Conservation (phyloP, 53 echinoderm and acorn worm species). For the Apostichopus leukothele region DNA sequence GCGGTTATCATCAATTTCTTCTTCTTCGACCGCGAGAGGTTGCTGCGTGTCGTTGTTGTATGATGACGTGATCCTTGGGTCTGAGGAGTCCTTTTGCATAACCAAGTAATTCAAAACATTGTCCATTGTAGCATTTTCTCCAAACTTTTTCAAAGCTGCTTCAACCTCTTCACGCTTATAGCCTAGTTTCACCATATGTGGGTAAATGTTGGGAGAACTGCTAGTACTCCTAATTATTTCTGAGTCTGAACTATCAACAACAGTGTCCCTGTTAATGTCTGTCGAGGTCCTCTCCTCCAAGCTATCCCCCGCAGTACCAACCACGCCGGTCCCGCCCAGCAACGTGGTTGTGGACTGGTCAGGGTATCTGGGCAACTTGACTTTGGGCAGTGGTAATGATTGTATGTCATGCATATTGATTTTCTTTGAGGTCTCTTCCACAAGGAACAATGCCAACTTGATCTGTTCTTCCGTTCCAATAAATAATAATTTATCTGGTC, state of each 20-base stretch:
- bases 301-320: not conserved
- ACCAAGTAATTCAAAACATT: conserved; percentile 16
- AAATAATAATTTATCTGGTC: conserved; percentile 29
- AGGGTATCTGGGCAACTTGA: not conserved
- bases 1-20: conserved; percentile 59
- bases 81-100: conserved; percentile 8
- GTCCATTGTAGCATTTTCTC: conserved; percentile 23
- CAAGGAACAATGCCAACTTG: conserved; percentile 42
- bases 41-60: conserved; percentile 45
- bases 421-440: not conserved
- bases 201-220: not conserved
- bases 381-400: not conserved
- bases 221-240: not conserved
- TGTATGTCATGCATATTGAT: conserved; percentile 24
- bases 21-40: conserved; percentile 41
- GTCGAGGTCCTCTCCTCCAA: not conserved
- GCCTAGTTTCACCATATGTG: conserved; percentile 27
- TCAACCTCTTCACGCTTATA: conserved; percentile 10
- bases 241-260: not conserved
- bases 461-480: conserved; percentile 54
- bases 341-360: conserved; percentile 27
- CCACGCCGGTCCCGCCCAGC: conserved; percentile 18
- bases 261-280: not conserved
- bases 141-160: conserved; percentile 17
- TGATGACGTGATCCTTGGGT: conserved; percentile 22